Evolutionary conservation across 1,140 invertebrate genomes (phyloP), one percentile per base, ranked within the genome.

Genomic region (Ips typographus): DNA sequence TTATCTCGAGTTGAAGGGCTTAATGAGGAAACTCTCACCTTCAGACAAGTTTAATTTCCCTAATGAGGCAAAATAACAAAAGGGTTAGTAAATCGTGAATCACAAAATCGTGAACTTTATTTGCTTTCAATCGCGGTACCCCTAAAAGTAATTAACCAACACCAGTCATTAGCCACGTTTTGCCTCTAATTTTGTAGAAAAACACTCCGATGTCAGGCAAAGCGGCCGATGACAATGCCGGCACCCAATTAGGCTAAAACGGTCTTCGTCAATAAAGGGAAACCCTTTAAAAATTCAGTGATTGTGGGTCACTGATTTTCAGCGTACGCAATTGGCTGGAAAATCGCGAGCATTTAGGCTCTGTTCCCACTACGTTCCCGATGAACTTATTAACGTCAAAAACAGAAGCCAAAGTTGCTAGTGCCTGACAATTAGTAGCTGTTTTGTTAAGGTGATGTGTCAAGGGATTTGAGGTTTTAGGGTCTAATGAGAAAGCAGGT

Each of bases 301-400:
- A 58, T 66, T 57, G 64, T 66, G 61, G 52, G 64, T 57, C 53
- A 58, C 22, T 60, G 65, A 61, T 68, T 68, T 68, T 8, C 41
- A 58, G 42, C 53, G 56, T 22, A 53, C n/a, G 65, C 52, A 68
- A 68, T 68, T 52, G 58, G 65, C 44, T 53, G 65, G 65, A 68
- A 68, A 68, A 68, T 68, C 57, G 58, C 43, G 22, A 22, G 56
- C 40, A 68, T 61, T 60, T 57, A 59, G 42, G 51, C 52, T 8
- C 51, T 40, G 40, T 58, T 66, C 42, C 64, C 55, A 49, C 56
- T 37, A 37, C 43, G 6, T 60, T 47, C 39, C 40, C 64, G 64
- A 58, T 66, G 65, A 68, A 49, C 65, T 61, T 60, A 68, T 68
- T 68, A 68, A 68, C 58, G 65, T 68, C 65, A 68, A 53, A 56